These are phyloP conservation scores for Leguminivora glycinivorella DNA, from an alignment of 1,140 invertebrate species.

Conservation along the genomic window DNA sequence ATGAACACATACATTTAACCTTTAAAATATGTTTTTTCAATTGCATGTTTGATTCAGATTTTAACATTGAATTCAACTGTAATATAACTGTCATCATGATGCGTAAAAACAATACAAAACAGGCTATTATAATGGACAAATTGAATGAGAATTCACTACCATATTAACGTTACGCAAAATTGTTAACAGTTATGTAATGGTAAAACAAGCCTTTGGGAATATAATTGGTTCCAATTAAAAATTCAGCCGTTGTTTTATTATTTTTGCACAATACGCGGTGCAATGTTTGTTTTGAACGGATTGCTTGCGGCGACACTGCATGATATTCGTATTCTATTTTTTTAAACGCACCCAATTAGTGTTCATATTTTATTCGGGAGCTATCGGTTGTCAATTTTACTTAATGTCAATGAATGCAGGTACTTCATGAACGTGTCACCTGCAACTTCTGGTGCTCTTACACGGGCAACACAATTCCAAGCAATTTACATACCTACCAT, in stretches of 20 bases:
- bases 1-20: no score
- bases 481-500: no score
- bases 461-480: no score
- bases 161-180: constrained; percentile 50
- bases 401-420: no score
- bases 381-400: neutral
- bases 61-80: neutral
- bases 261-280: constrained; percentile 2
- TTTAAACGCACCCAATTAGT: neutral
- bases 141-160: constrained; percentile 33
- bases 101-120: neutral
- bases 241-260: constrained; percentile 30
- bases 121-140: neutral
- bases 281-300: constrained; percentile 7
- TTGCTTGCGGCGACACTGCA: neutral
- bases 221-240: constrained; percentile 52
- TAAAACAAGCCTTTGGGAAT: constrained; percentile 37
- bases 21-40: no score
- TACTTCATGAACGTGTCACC: no score
- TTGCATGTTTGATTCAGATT: neutral
- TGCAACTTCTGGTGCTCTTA: no score
- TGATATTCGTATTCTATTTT: neutral
- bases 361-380: neutral
- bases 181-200: constrained; percentile 56
- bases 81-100: neutral